Base-by-base conservation (phyloP, 2,888 invertebrate genomes). In the Strigamia crassipes region DNA sequence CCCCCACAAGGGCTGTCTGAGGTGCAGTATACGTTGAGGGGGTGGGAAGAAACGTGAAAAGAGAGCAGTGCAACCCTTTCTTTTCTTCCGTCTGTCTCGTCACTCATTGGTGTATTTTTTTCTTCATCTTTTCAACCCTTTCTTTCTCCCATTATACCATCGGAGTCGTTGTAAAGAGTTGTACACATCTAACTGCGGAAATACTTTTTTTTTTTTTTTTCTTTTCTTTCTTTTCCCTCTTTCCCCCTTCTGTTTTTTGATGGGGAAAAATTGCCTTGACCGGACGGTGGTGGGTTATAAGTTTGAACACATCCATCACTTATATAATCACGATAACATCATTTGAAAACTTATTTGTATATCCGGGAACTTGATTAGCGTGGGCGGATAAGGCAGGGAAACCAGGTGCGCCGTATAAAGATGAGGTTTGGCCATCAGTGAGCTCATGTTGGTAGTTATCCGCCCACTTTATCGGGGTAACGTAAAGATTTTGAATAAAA, bases 21-120 rank as follows among this genome's bases (percentile, higher is more conserved):
- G 46, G 46, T 46, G 46, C 46, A 46, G 46, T 46, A 5, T 46
- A 46, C 46, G 46, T 10, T 78, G 38, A 78, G 78, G 78, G 78
- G 34, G 78, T 78, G 38, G 34, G 78, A 78, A 27, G 15, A 18
- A 41, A 31, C 34, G n/a, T 38, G 78, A 38, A 78, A 78, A 78
- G 78, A 78, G 78, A 1, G 78, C 38, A 78, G 18, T 34, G 78
- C 38, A 78, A 38, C 41, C 78, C 78, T 78, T 41, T 78, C 78
- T 34, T 78, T 38, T 78, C 78, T 41, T 78, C 41, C 18, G 41
- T 23, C 41, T 34, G 78, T 78, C 78, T 78, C 78, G 38, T 78
- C 78, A 78, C 61, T 66, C 61, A 78, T 78, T 34, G 78, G 78
- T 38, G 13, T 13, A 1, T 27, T 78, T 38, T 78, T 78, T 78